Evolutionary conservation across 2,113 vertebrate genomes (phyloP).

Genomic region (Colius striatus): DNA sequence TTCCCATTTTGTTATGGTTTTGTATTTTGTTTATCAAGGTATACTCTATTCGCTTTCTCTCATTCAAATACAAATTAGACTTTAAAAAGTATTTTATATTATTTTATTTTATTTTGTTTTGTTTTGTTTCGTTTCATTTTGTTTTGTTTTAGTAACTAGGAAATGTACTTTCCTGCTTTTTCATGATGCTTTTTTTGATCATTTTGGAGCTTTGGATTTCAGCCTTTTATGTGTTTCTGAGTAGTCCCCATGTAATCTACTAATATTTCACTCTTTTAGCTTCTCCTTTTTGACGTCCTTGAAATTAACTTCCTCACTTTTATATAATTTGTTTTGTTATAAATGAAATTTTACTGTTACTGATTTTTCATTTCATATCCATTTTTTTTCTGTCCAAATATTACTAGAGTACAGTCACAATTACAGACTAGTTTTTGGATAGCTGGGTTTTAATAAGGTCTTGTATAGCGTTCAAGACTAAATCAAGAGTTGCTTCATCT

Average conservation of each 20-base stretch:
- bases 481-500: background rate
- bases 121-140: background rate
- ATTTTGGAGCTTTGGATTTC: background rate
- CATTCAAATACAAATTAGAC: background rate
- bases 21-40: background rate
- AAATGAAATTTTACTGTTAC: background rate
- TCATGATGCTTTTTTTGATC: background rate
- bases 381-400: background rate
- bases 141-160: background rate
- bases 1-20: background rate
- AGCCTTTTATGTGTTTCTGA: background rate
- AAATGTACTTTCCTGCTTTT: constrained; percentile 5
- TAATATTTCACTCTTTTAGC: background rate
- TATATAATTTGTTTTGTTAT: background rate
- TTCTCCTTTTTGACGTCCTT: background rate
- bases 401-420: background rate
- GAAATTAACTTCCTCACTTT: background rate
- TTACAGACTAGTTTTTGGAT: background rate
- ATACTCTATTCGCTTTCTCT: background rate
- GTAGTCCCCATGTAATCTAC: background rate
- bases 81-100: background rate
- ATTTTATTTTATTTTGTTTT: background rate
- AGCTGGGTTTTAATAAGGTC: background rate
- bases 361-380: background rate
- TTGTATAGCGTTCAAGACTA: background rate